Evolutionary conservation across 2,888 invertebrate species (phyloP).

Genomic region (Orchesellides sinensis): DNA sequence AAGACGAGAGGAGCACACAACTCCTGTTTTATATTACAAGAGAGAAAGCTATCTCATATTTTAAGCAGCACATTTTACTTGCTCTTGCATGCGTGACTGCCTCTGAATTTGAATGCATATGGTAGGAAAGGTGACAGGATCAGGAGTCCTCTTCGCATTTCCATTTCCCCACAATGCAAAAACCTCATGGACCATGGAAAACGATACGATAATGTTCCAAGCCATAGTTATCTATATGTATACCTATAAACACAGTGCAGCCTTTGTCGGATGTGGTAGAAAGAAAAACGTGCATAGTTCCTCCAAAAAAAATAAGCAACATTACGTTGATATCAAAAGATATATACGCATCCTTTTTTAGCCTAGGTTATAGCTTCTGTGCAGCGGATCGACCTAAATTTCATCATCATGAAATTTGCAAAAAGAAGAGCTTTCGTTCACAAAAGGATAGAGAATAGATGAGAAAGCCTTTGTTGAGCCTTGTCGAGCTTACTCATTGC

Average conservation of each 20-base stretch:
- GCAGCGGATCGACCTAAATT: conserved; percentile 45
- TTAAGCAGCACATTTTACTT: conserved; percentile 51
- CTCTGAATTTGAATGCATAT: conserved; percentile 53
- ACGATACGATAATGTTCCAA: conserved; percentile 22
- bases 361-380: conserved; percentile 18
- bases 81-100: conserved; percentile 54
- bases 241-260: neutral
- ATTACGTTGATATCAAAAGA: neutral
- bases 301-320: neutral
- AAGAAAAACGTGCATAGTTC: neutral
- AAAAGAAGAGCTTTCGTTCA: conserved; percentile 21
- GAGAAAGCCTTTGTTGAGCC: conserved; percentile 15
- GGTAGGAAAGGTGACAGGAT: conserved; percentile 59
- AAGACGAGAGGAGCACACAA: neutral
- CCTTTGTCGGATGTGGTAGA: neutral
- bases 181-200: conserved; percentile 30
- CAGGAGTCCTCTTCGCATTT: conserved; percentile 50
- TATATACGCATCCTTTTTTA: conserved; percentile 4
- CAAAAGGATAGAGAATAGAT: neutral
- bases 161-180: conserved; percentile 47
- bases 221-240: neutral
- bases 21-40: conserved; percentile 40
- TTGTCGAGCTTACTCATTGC: conserved; percentile 6
- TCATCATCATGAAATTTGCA: conserved; percentile 50
- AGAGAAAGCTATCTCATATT: conserved; percentile 55